Percentiles rank a stretch among this genome's conserved stretches.
Evolutionary conservation across 2,797 vertebrate genomes (phyloP).

Genomic region (Propithecus perrieri): DNA sequence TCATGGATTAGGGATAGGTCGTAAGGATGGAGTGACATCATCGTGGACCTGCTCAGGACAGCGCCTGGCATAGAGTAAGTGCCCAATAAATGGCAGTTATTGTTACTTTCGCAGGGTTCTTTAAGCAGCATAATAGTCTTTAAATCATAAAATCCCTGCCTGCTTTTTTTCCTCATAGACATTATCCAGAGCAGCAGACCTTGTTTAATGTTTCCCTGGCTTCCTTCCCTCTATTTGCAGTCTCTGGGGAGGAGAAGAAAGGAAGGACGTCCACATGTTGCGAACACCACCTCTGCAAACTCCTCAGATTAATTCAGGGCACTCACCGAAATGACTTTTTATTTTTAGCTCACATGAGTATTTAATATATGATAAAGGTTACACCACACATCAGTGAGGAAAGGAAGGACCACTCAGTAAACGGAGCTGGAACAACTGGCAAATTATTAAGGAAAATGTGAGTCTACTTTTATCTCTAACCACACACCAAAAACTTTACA

Average conservation of each 20-base stretch:
- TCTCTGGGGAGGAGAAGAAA: conserved; percentile 57
- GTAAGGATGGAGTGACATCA: not conserved
- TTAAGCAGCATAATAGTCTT: not conserved
- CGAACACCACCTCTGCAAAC: not conserved
- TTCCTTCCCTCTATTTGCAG: conserved; percentile 61
- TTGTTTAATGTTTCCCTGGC: conserved; percentile 58
- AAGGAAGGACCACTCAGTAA: not conserved
- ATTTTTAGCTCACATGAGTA: conserved; percentile 25
- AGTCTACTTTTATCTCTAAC: not conserved
- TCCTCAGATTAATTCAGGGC: not conserved
- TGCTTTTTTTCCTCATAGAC: conserved; percentile 30
- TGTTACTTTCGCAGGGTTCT: not conserved
- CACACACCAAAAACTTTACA: not conserved
- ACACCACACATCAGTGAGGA: not conserved
- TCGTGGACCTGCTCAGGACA: not conserved
- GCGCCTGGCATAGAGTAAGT: fast-evolving
- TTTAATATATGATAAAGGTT: not conserved
- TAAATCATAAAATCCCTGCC: conserved; percentile 53
- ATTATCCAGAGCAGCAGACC: conserved; percentile 56
- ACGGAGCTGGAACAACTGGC: not conserved
- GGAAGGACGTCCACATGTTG: conserved; percentile 29
- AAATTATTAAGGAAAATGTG: conserved; percentile 30
- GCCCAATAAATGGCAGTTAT: fast-evolving
- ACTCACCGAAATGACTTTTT: not conserved
- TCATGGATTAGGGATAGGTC: not conserved